Conservation (phyloP, 2,797 vertebrate genomes). For the Lithobates sylvaticus region DNA sequence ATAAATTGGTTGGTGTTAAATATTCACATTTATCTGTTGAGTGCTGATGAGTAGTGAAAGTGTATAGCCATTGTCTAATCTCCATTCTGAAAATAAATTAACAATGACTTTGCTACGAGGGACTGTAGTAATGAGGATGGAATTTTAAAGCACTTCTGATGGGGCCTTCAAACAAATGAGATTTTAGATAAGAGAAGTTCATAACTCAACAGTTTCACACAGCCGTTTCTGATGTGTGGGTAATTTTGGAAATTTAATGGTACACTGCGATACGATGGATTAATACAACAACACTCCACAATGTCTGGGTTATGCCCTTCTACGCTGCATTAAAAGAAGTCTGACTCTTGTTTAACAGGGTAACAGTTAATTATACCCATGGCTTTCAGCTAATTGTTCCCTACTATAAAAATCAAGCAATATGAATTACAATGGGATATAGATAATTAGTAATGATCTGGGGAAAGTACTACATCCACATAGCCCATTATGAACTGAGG, state of each 20-base stretch:
- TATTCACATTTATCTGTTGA: background rate
- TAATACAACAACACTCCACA: conserved; percentile 30
- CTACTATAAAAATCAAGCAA: conserved; percentile 17
- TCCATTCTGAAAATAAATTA: conserved; percentile 27
- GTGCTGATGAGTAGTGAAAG: background rate
- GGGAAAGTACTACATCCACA: accelerated
- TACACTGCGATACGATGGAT: conserved; percentile 36
- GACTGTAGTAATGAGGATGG: conserved; percentile 42
- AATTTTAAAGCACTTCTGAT: conserved; percentile 51
- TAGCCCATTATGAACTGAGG: accelerated
- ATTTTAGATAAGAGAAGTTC: conserved; percentile 40
- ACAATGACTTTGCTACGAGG: conserved; percentile 8
- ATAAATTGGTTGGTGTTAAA: background rate
- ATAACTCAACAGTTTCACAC: conserved; percentile 51
- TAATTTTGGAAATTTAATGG: conserved; percentile 49
- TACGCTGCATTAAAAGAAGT: conserved; percentile 30
- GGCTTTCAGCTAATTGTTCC: conserved; percentile 51
- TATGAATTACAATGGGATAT: conserved; percentile 40
- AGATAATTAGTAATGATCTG: background rate
- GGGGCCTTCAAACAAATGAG: conserved; percentile 45
- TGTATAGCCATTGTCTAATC: conserved; percentile 22
- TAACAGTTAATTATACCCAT: conserved; percentile 39
- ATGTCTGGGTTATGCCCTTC: conserved; percentile 12
- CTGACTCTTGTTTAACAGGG: conserved; percentile 19
- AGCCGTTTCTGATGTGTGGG: conserved; percentile 30